Percentiles rank a stretch among this genome's conserved stretches.
These are phyloP conservation scores for Graphium colonna DNA, from an alignment of 2,888 invertebrate genomes.

Conservation along the genomic window DNA sequence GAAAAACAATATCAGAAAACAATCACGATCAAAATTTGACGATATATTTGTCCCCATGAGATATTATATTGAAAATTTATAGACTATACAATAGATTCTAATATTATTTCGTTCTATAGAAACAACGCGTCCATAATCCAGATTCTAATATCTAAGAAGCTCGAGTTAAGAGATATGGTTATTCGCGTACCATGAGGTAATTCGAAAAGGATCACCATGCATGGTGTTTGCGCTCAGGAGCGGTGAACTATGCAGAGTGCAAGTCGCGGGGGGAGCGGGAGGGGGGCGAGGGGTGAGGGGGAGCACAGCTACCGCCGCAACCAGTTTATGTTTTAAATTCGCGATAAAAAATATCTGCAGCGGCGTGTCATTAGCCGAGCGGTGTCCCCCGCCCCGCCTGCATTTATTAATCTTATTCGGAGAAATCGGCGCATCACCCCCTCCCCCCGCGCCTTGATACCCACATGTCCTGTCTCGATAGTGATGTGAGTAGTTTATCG, in stretches of 20 bases:
- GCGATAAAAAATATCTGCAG: constrained; percentile 73
- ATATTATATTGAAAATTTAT: too few relatives aligned
- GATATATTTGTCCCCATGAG: too few relatives aligned
- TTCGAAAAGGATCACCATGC: too few relatives aligned
- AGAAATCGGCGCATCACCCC: constrained; percentile 70
- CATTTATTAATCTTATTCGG: constrained; percentile 76
- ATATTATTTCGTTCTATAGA: too few relatives aligned
- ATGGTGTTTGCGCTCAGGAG: constrained; percentile 39
- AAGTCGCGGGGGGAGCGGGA: constrained; percentile 24
- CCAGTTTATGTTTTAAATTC: constrained; percentile 73
- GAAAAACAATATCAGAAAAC: too few relatives aligned
- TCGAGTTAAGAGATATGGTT: too few relatives aligned
- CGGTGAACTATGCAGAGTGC: constrained; percentile 45
- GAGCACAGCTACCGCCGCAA: constrained; percentile 42
- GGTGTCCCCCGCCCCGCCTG: constrained; percentile 46
- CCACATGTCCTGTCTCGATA: constrained; percentile 28
- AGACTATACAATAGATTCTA: too few relatives aligned
- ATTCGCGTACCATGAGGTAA: too few relatives aligned
- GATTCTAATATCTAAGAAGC: too few relatives aligned
- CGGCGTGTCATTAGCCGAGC: constrained; percentile 73
- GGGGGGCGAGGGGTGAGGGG: constrained; percentile 22
- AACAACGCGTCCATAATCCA: too few relatives aligned
- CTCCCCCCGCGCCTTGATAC: constrained; percentile 26
- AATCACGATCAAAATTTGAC: too few relatives aligned
- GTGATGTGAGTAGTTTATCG: constrained; percentile 20